phyloP scores from a whole-genome alignment of 2,888 invertebrate genomes.

The Tryphoninae sp. region DNA sequence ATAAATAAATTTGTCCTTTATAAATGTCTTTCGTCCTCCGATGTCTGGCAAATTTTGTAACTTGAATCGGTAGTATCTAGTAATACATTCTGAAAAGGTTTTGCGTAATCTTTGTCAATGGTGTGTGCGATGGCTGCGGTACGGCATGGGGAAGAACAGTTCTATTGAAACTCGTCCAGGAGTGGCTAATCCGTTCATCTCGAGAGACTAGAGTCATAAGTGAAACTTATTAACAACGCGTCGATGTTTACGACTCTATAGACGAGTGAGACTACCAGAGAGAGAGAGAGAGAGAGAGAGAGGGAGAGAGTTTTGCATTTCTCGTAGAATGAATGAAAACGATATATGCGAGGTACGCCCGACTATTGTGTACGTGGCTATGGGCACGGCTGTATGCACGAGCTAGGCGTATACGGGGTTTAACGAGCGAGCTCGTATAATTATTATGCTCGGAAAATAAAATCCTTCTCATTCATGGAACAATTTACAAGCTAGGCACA shows the following conservation, averaged over 20 bases:
- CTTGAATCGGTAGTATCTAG: not conserved
- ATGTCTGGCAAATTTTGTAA: not conserved
- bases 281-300: too few relatives aligned
- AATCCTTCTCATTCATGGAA: not conserved
- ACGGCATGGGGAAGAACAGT: not conserved
- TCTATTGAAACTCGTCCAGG: not conserved
- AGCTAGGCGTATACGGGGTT: not conserved
- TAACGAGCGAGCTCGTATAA: not conserved
- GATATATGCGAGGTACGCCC: not conserved
- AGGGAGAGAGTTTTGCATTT: not conserved
- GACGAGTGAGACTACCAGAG: not conserved
- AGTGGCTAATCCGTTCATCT: not conserved
- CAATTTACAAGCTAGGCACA: not conserved
- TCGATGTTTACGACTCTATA: constrained; percentile 1
- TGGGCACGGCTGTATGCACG: not conserved
- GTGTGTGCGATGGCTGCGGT: not conserved
- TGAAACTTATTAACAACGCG: not conserved
- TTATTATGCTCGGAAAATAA: not conserved
- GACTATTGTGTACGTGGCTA: not conserved
- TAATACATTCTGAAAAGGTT: not conserved
- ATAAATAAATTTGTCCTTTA: too few relatives aligned
- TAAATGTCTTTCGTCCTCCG: too few relatives aligned
- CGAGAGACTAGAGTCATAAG: not conserved
- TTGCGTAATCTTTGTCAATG: not conserved
- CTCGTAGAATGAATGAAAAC: too few relatives aligned